phyloP scores from a whole-genome alignment of 2,888 invertebrate species.

The Platynereis dumerilii region DNA sequence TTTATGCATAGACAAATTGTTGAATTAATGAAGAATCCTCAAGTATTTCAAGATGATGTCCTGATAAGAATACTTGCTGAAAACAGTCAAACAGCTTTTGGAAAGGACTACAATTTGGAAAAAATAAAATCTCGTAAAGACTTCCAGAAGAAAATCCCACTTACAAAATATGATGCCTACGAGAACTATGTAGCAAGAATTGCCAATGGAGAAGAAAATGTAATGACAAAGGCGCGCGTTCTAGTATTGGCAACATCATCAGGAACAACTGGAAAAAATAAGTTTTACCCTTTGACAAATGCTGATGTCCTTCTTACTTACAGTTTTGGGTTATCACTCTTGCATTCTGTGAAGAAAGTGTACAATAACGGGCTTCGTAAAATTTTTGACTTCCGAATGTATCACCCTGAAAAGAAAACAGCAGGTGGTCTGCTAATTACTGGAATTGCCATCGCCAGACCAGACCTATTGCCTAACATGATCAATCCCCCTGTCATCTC shows the following conservation, averaged over 20 bases:
- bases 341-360: background rate
- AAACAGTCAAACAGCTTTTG: background rate
- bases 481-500: background rate
- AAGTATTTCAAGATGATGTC: background rate
- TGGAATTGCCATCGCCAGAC: background rate
- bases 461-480: background rate
- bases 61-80: background rate
- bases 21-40: too few relatives aligned
- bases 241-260: background rate
- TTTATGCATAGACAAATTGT: too few relatives aligned
- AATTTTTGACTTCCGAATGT: background rate
- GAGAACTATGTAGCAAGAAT: slow-evolving; percentile 3
- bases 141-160: background rate
- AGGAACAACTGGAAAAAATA: background rate
- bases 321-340: background rate
- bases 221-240: background rate
- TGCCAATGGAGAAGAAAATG: slow-evolving; percentile 1
- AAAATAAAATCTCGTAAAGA: background rate
- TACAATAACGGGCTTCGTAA: background rate
- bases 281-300: background rate
- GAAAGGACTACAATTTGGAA: background rate
- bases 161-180: background rate
- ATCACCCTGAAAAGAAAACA: background rate
- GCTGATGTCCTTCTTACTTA: background rate
- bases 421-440: background rate